Evolutionary conservation across 1,140 invertebrate genomes (phyloP).

Genomic region (Onthophagus taurus): DNA sequence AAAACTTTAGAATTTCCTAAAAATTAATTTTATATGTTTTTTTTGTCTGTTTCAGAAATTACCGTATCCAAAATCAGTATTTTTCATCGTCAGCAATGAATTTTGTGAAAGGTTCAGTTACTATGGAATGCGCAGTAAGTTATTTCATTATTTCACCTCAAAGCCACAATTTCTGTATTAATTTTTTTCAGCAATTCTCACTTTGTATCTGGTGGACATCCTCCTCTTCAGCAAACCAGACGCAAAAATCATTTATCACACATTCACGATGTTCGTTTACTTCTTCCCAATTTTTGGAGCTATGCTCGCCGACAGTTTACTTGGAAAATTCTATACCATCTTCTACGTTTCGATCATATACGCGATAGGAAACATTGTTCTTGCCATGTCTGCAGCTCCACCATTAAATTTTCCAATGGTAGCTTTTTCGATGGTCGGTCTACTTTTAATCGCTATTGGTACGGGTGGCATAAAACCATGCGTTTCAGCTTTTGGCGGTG

Average conservation of each 20-base stretch:
- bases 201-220: slow-evolving; percentile 65
- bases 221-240: slow-evolving; percentile 53
- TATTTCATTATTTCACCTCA: slow-evolving; percentile 11
- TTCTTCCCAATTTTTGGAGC: slow-evolving; percentile 81
- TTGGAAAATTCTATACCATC: slow-evolving; percentile 85
- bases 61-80: slow-evolving; percentile 80
- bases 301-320: slow-evolving; percentile 74
- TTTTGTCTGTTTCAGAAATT: slow-evolving; percentile 52
- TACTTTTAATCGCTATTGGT: slow-evolving; percentile 76
- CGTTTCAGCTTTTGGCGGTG: slow-evolving; percentile 93
- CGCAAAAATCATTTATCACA: slow-evolving; percentile 74
- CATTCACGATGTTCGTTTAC: slow-evolving; percentile 76
- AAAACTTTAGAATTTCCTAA: no score
- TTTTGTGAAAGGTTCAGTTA: slow-evolving; percentile 94
- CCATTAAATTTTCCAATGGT: slow-evolving; percentile 44
- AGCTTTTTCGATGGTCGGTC: slow-evolving; percentile 63
- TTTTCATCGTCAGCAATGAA: slow-evolving; percentile 91
- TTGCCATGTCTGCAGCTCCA: slow-evolving; percentile 61
- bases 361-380: slow-evolving; percentile 68
- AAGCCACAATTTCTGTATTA: neutral
- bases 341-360: slow-evolving; percentile 84
- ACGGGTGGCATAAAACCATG: slow-evolving; percentile 97
- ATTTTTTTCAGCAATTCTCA: slow-evolving; percentile 63
- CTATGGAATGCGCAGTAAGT: slow-evolving; percentile 92
- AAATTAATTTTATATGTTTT: neutral